Percentiles rank a stretch among this genome's conserved stretches.
Evolutionary conservation across 2,888 invertebrate species (phyloP).

Genomic region (Hylaea fasciaria): DNA sequence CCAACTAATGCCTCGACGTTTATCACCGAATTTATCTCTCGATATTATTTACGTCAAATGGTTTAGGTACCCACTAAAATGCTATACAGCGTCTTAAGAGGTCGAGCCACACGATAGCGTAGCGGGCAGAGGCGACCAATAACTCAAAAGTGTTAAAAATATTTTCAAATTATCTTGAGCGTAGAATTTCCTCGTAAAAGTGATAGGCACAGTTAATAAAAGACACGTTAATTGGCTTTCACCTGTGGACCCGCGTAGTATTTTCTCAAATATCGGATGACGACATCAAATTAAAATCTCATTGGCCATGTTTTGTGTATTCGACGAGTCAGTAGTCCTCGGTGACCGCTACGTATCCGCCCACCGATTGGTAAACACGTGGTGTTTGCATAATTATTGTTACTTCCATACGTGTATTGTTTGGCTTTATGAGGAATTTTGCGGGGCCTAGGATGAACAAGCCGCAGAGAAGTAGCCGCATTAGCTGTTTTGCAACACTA

Average conservation of each 20-base stretch:
- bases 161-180: neutral
- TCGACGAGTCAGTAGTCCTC: conserved; percentile 39
- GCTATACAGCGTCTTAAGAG: conserved; percentile 46
- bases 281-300: conserved; percentile 42
- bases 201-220: conserved; percentile 11
- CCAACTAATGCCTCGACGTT: conserved; percentile 58
- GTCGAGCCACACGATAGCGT: conserved; percentile 38
- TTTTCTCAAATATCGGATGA: conserved; percentile 33
- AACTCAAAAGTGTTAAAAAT: conserved; percentile 19
- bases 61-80: conserved; percentile 54
- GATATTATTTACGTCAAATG: conserved; percentile 65
- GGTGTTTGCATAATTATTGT: conserved; percentile 33
- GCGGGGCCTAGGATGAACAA: conserved; percentile 38
- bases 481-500: neutral
- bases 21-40: conserved; percentile 65
- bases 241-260: conserved; percentile 1
- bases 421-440: conserved; percentile 38
- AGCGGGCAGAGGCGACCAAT: conserved; percentile 17
- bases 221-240: conserved; percentile 19
- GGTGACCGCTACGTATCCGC: conserved; percentile 39
- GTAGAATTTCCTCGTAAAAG: conserved; percentile 2
- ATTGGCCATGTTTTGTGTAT: conserved; percentile 41
- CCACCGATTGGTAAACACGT: conserved; percentile 44
- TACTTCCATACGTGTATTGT: conserved; percentile 34
- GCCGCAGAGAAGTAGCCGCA: conserved; percentile 5